These are phyloP conservation scores for Dryococelus australis DNA, from an alignment of 2,888 invertebrate genomes.

Conservation along the genomic window DNA sequence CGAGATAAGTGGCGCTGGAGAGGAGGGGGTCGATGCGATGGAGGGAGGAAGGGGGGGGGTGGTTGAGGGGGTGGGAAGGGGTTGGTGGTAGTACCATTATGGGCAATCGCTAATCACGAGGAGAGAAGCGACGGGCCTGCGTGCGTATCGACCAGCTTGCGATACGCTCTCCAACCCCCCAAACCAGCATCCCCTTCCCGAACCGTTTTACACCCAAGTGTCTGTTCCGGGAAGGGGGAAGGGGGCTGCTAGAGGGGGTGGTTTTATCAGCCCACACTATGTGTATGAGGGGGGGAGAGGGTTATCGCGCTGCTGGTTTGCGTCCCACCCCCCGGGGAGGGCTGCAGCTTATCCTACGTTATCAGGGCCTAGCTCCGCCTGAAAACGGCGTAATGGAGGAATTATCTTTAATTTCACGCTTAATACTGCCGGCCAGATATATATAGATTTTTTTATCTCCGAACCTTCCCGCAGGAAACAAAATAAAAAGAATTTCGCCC, in stretches of 20 bases:
- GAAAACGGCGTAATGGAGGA: slow-evolving; percentile 8
- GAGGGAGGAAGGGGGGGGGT: not conserved
- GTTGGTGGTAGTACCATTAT: not conserved
- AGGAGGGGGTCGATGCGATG: not conserved
- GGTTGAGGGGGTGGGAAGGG: too few relatives aligned
- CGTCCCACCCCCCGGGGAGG: too few relatives aligned
- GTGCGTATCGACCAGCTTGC: not conserved
- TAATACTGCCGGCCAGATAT: not conserved
- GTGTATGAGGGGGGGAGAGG: not conserved
- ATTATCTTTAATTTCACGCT: not conserved
- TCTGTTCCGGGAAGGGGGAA: too few relatives aligned
- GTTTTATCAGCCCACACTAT: not conserved
- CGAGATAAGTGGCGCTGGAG: not conserved
- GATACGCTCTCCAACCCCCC: not conserved
- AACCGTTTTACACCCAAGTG: not conserved
- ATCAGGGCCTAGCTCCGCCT: not conserved
- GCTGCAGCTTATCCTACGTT: not conserved
- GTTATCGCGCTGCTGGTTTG: too few relatives aligned
- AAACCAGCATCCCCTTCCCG: not conserved
- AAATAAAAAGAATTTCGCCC: not conserved
- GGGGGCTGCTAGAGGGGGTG: not conserved
- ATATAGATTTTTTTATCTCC: not conserved
- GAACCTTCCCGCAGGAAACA: not conserved
- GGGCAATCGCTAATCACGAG: not conserved
- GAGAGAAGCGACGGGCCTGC: not conserved